Conservation (phyloP, 2,888 invertebrate species). For the Agrotis ipsilon region DNA sequence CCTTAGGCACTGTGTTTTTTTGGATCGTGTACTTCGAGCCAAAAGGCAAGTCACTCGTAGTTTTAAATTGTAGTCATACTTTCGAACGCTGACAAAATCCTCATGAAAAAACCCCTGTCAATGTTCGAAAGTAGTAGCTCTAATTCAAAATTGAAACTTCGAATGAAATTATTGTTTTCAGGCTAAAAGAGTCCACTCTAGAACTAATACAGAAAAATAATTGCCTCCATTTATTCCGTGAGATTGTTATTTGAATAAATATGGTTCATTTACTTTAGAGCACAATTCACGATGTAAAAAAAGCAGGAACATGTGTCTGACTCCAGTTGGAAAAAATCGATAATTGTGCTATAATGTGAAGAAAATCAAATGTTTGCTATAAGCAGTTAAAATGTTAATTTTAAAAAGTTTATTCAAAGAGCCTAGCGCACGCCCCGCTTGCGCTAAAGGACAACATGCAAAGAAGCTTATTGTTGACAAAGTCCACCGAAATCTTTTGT, state of each 20-base stretch:
- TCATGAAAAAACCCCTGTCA: conserved; percentile 23
- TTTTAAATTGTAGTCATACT: conserved; percentile 28
- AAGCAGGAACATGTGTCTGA: not conserved
- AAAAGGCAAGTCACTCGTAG: conserved; percentile 19
- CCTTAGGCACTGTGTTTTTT: conserved; percentile 16
- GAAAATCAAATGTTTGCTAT: conserved; percentile 9
- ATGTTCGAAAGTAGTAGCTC: conserved; percentile 27
- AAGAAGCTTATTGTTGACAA: conserved; percentile 79
- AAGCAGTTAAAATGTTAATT: conserved; percentile 58
- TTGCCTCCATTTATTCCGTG: conserved; percentile 5
- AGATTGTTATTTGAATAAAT: not conserved
- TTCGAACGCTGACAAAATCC: conserved; percentile 31
- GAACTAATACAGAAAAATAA: not conserved
- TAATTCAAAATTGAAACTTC: not conserved
- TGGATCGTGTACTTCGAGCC: conserved; percentile 12
- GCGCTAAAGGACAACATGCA: conserved; percentile 66
- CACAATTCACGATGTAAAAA: conserved; percentile 6
- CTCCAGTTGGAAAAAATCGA: conserved; percentile 7
- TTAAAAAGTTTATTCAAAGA: conserved; percentile 30
- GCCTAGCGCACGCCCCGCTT: conserved; percentile 70
- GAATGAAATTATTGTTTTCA: not conserved
- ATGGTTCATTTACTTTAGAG: not conserved
- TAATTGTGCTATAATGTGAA: not conserved
- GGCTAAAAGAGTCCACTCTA: not conserved
- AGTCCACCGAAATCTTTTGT: conserved; percentile 89